Base-by-base conservation (phyloP, 1,140 invertebrate species). In the Saccostrea cuccullata region DNA sequence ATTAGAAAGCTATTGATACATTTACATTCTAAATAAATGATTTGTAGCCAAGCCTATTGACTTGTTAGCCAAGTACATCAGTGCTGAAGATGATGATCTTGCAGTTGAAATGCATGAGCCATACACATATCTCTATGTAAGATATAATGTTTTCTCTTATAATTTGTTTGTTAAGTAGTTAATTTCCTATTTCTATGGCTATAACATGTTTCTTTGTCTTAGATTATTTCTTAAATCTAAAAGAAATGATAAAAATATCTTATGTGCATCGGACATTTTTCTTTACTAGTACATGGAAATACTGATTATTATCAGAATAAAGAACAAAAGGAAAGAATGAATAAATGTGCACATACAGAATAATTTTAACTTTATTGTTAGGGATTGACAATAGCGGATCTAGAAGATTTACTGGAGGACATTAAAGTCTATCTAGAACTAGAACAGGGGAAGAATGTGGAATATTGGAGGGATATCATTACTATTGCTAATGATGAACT, bases 81-180 rank as follows among this genome's bases (percentile, higher is more conserved):
- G 94, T 94, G 97, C 97, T 0, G 98, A 98, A 93, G 97, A 98
- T 94, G 97, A 96, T 90, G 94, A 95, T 88, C 90, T 95, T 12
- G 94, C 98, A 3, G 97, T 99, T 40, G 98, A 99, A 96, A 98
- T 99, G 98, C 98, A 99, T 93, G 98, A 99, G 95, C 99, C 99
- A 0, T 99, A 99, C 92, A 98, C 98, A 0, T 98, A 99, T 94
- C 96, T 99, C 0, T 98, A 98, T 94, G 94, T 95, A 92, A 92
- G 92, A 92, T 82, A 13, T 6, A 3, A 47, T 47, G 47, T 47
- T 8, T 47, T 47, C 47, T 47, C 9, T 8, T 9, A 47, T 47
- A 47, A 47, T 47, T 47, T 47, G 5, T 47, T 47, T 47, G 47
- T 47, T 47, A 47, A 47, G 0, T 47, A 47, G 47, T 47, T 47